These are phyloP conservation scores for Aviceda subcristata DNA, from an alignment of 2,113 vertebrate species.

Conservation along the genomic window DNA sequence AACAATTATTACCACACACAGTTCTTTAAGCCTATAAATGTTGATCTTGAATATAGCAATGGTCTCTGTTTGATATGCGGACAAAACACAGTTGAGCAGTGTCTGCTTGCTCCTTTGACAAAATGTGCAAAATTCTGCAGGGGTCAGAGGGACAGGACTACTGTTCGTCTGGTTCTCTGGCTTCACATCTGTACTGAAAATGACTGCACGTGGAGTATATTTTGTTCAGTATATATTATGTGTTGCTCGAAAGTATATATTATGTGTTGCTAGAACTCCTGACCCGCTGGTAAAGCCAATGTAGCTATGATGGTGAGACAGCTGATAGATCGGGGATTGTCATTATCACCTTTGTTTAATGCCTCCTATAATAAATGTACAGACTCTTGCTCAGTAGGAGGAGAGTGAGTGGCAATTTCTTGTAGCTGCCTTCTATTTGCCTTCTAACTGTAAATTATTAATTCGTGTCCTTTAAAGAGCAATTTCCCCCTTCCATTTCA, in stretches of 20 bases:
- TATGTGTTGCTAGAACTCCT: not conserved
- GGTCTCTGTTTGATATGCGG: not conserved
- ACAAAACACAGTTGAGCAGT: not conserved
- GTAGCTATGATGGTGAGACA: not conserved
- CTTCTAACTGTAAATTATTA: slow-evolving; percentile 1
- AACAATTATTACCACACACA: not conserved
- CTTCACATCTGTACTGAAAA: not conserved
- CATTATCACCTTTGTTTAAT: not conserved
- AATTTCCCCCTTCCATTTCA: not conserved
- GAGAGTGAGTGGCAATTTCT: not conserved
- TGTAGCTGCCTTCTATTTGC: not conserved
- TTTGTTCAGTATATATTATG: not conserved
- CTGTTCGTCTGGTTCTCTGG: not conserved
- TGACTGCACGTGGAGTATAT: not conserved
- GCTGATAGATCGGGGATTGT: not conserved
- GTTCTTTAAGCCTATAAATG: not conserved
- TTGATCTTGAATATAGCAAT: not conserved
- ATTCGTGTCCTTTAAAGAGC: slow-evolving; percentile 7
- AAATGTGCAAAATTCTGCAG: not conserved
- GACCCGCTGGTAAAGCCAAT: not conserved
- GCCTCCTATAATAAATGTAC: not conserved
- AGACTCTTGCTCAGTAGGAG: not conserved
- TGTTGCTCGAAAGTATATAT: not conserved
- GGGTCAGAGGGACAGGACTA: not conserved
- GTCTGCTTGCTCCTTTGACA: not conserved